Conservation (phyloP, 2,113 vertebrate genomes). For the Plestiodon gilberti region DNA sequence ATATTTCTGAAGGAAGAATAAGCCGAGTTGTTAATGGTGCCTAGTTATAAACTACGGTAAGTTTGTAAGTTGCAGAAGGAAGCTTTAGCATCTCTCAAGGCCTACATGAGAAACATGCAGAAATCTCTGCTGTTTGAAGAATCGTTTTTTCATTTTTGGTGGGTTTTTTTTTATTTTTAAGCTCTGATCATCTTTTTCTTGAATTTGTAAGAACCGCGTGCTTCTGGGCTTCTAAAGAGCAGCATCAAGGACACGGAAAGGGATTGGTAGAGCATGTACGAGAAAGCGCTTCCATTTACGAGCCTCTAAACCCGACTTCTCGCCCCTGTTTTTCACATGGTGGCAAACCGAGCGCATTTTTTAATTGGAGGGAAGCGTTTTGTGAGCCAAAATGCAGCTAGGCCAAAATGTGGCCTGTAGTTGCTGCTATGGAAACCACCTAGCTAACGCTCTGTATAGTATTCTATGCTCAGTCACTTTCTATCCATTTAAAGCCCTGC, state of each 20-base stretch:
- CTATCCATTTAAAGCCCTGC: too few species aligned
- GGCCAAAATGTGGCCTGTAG: neutral
- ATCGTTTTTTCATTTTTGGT: neutral
- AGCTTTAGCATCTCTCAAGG: slow-evolving; percentile 40
- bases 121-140: slow-evolving; percentile 13
- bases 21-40: slow-evolving; percentile 23
- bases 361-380: neutral
- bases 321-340: neutral
- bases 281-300: slow-evolving; percentile 45
- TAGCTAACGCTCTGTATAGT: neutral
- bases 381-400: neutral
- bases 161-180: slow-evolving; percentile 51
- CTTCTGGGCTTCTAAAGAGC: slow-evolving; percentile 53
- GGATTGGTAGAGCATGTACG: slow-evolving; percentile 40
- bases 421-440: neutral
- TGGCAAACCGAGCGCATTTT: neutral
- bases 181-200: slow-evolving; percentile 58
- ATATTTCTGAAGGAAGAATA: slow-evolving; percentile 18
- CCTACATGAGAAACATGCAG: slow-evolving; percentile 59
- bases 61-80: slow-evolving; percentile 50
- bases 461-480: neutral
- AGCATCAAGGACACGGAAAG: slow-evolving; percentile 59
- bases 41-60: slow-evolving; percentile 54
- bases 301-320: neutral
- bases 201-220: slow-evolving; percentile 31